These are phyloP conservation scores for Diceros bicornis DNA, from an alignment of 2,797 vertebrate species.

Conservation along the genomic window DNA sequence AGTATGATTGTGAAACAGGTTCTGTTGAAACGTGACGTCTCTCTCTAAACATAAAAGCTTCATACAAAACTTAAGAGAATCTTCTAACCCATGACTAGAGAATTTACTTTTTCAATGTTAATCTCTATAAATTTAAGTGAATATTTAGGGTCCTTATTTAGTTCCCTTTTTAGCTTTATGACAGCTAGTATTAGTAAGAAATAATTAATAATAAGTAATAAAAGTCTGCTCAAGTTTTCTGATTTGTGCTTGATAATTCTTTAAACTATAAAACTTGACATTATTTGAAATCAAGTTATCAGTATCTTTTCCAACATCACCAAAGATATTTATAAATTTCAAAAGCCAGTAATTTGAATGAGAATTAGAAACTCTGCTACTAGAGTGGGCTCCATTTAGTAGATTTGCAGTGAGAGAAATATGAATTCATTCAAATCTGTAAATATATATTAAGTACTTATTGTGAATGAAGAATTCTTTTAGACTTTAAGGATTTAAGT, in stretches of 20 bases:
- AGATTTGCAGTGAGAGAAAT: background rate
- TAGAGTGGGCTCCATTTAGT: background rate
- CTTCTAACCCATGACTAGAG: slow-evolving; percentile 5
- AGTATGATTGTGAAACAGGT: background rate
- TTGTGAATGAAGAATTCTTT: background rate
- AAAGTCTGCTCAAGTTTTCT: slow-evolving; percentile 3
- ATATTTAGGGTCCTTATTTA: slow-evolving; percentile 40
- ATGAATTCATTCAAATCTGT: background rate
- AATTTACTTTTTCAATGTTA: slow-evolving; percentile 32
- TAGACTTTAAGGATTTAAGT: slow-evolving; percentile 40
- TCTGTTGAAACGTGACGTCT: background rate
- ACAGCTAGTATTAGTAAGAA: background rate
- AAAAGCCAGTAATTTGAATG: slow-evolving; percentile 18
- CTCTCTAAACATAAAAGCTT: slow-evolving; percentile 23
- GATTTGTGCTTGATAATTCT: slow-evolving; percentile 31
- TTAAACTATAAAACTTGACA: background rate
- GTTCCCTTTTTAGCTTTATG: slow-evolving; percentile 51
- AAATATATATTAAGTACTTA: background rate
- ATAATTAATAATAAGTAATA: slow-evolving; percentile 48
- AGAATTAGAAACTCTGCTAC: slow-evolving; percentile 30
- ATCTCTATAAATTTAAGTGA: slow-evolving; percentile 53
- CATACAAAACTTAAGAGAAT: slow-evolving; percentile 15
- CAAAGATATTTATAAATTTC: slow-evolving; percentile 40
- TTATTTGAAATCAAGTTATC: slow-evolving; percentile 57
- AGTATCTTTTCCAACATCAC: slow-evolving; percentile 21